These are phyloP conservation scores for Delichon dasypus DNA, from an alignment of 2,797 vertebrate genomes.

Conservation along the genomic window DNA sequence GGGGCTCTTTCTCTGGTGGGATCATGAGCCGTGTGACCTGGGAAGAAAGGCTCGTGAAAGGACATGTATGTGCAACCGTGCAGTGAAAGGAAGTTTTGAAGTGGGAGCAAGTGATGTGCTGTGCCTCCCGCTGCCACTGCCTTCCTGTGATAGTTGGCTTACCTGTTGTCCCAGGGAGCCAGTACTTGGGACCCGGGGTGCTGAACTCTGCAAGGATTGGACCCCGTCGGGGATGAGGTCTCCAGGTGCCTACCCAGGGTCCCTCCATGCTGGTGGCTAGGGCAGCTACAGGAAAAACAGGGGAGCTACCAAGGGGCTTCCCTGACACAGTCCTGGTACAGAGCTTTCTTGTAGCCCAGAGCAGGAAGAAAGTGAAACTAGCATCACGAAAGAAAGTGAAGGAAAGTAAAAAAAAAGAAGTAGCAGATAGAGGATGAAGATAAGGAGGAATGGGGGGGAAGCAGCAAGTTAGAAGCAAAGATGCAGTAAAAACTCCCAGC, in stretches of 20 bases:
- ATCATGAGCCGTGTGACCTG: not conserved
- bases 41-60: not conserved
- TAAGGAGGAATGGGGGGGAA: not conserved
- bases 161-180: not conserved
- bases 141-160: fast-evolving
- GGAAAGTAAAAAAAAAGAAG: not conserved
- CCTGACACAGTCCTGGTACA: not conserved
- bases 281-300: not conserved
- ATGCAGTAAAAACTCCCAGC: not conserved
- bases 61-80: no score
- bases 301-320: not conserved
- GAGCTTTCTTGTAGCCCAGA: not conserved
- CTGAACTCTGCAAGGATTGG: not conserved
- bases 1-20: not conserved
- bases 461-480: not conserved
- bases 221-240: not conserved
- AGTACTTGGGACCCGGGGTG: not conserved
- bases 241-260: not conserved
- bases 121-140: no score
- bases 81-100: not conserved
- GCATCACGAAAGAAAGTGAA: not conserved
- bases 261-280: not conserved
- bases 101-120: fast-evolving
- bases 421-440: not conserved
- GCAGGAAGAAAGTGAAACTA: not conserved